Evolutionary conservation across 2,797 vertebrate genomes (phyloP).

Genomic region (Orestias chungarensis): DNA sequence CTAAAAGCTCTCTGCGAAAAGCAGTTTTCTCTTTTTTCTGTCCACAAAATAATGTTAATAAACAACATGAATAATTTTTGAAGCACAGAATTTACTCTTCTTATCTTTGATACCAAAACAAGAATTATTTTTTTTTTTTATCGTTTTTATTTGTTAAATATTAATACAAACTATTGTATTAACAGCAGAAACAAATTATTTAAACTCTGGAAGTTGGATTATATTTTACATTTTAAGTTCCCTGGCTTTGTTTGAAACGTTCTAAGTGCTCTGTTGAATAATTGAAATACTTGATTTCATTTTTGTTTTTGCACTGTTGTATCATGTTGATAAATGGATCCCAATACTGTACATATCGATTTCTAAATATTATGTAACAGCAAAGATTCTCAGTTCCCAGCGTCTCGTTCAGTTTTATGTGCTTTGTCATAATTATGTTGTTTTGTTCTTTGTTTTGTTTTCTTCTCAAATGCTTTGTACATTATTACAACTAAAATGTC

Average conservation of each 20-base stretch:
- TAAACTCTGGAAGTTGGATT: slow-evolving; percentile 62
- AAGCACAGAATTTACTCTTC: slow-evolving; percentile 14
- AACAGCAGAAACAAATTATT: slow-evolving; percentile 8
- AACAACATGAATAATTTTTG: slow-evolving; percentile 8
- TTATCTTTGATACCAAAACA: not conserved
- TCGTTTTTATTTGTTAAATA: not conserved
- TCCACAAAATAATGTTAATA: not conserved
- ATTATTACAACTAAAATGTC: slow-evolving; percentile 10
- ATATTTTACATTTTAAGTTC: slow-evolving; percentile 20
- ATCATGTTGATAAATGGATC: slow-evolving; percentile 1
- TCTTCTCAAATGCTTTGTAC: not conserved
- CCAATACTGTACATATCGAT: slow-evolving; percentile 45
- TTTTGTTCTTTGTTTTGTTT: not conserved
- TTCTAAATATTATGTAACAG: slow-evolving; percentile 17
- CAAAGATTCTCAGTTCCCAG: slow-evolving; percentile 13
- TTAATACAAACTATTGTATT: not conserved
- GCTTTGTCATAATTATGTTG: not conserved
- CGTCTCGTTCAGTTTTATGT: slow-evolving; percentile 3
- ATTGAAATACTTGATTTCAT: slow-evolving; percentile 15
- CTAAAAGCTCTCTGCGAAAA: slow-evolving; percentile 31
- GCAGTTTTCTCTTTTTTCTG: slow-evolving; percentile 6
- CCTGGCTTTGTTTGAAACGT: slow-evolving; percentile 17
- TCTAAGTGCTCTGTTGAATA: slow-evolving; percentile 30
- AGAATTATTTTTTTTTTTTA: not conserved
- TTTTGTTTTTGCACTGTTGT: slow-evolving; percentile 58